Conservation (phyloP, 2,797 vertebrate species). For the Ataeniobius toweri region DNA sequence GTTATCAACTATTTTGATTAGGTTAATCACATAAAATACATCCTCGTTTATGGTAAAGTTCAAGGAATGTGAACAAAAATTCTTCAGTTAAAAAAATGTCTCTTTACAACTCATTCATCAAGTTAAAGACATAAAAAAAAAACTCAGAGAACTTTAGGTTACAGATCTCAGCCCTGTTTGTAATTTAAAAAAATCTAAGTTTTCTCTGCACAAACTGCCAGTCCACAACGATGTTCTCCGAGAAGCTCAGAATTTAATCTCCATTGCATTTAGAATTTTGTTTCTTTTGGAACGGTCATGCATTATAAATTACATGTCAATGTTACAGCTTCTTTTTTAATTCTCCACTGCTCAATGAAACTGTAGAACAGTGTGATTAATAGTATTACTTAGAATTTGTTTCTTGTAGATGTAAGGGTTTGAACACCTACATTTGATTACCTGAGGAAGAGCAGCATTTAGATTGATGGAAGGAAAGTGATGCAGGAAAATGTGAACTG, state of each 20-base stretch:
- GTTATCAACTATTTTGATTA: no score
- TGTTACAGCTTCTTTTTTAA: neutral
- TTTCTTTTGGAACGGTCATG: neutral
- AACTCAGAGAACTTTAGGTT: no score
- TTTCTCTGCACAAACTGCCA: neutral
- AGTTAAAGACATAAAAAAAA: no score
- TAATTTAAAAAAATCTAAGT: neutral
- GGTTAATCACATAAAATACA: no score
- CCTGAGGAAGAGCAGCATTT: neutral
- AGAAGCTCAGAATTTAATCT: neutral
- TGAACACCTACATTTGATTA: neutral
- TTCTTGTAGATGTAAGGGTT: neutral
- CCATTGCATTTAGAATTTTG: neutral
- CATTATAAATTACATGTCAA: neutral
- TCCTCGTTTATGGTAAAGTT: no score
- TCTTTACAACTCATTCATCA: neutral
- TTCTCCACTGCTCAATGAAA: neutral
- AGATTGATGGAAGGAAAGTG: neutral
- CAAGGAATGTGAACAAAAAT: neutral
- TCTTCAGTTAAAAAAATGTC: neutral
- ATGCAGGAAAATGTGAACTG: neutral
- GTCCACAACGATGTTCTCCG: neutral
- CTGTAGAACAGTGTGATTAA: neutral
- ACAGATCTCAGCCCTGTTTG: neutral
- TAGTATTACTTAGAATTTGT: neutral